Percentiles rank a stretch among this genome's conserved stretches.
These are phyloP conservation scores for Scaptomyza cyrtandrae DNA, from an alignment of 2,888 invertebrate species.

Conservation along the genomic window DNA sequence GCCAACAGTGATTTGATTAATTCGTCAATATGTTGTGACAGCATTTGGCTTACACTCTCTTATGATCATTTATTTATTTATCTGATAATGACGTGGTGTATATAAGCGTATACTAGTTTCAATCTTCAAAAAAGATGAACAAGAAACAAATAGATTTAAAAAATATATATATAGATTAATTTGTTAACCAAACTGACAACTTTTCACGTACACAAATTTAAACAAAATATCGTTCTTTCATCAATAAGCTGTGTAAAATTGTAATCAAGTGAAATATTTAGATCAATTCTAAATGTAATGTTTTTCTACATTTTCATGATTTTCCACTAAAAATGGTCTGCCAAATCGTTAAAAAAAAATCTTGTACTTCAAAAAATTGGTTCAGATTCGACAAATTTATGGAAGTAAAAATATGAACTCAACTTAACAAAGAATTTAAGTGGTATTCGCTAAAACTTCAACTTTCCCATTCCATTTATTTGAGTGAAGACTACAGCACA, in stretches of 20 bases:
- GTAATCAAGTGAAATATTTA: no score
- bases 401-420: background rate
- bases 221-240: no score
- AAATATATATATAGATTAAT: background rate
- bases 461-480: constrained; percentile 17
- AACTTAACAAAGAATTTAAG: background rate
- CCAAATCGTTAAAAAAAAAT: no score
- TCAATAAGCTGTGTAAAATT: no score
- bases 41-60: constrained; percentile 16
- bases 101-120: background rate
- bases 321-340: no score
- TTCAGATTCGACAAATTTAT: background rate
- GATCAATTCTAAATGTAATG: no score
- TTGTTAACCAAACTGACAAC: constrained; percentile 4
- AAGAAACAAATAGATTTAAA: background rate
- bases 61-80: background rate
- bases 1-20: constrained; percentile 24
- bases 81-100: background rate
- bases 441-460: constrained; percentile 26
- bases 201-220: background rate
- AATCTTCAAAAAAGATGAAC: background rate
- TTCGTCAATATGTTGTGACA: constrained; percentile 31
- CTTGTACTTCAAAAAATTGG: no score
- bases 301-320: no score
- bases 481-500: constrained; percentile 39